These are phyloP conservation scores for Pomatorhinus ruficollis DNA, from an alignment of 2,113 vertebrate species.

Conservation along the genomic window DNA sequence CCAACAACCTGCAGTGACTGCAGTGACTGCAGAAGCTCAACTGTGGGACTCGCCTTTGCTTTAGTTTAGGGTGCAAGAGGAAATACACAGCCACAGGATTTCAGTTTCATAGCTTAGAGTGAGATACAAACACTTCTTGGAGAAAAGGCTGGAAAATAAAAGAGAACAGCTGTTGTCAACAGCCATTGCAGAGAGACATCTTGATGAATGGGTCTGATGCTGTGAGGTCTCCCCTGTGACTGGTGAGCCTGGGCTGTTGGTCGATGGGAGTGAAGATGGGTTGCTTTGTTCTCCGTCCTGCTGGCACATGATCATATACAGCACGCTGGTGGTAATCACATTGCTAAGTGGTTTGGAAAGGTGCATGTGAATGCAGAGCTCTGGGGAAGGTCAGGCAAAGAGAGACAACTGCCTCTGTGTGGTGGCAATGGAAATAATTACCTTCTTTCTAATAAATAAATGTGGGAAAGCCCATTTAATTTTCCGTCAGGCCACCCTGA, in stretches of 20 bases:
- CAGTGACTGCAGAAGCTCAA: rapidly evolving
- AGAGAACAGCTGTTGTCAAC: not conserved
- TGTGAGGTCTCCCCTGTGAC: not conserved
- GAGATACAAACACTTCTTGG: not conserved
- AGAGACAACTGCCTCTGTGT: not conserved
- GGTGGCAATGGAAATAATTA: not conserved
- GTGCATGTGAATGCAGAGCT: not conserved
- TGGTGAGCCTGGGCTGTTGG: not conserved
- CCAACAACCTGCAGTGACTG: rapidly evolving
- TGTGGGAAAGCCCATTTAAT: not conserved
- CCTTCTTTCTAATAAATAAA: not conserved
- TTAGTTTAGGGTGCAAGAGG: not conserved
- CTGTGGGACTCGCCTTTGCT: rapidly evolving
- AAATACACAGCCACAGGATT: not conserved
- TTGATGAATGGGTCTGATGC: not conserved
- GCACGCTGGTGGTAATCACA: rapidly evolving
- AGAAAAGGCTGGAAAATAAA: not conserved
- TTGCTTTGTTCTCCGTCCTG: not conserved
- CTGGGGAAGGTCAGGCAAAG: not conserved
- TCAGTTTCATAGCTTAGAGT: not conserved
- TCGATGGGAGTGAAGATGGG: not conserved
- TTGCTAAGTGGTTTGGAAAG: not conserved
- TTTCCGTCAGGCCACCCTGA: not conserved
- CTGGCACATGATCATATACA: not conserved
- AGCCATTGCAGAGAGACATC: not conserved